phyloP scores from a whole-genome alignment of 92 coral and sea anemone species.

The Parazoanthus swiftii region DNA sequence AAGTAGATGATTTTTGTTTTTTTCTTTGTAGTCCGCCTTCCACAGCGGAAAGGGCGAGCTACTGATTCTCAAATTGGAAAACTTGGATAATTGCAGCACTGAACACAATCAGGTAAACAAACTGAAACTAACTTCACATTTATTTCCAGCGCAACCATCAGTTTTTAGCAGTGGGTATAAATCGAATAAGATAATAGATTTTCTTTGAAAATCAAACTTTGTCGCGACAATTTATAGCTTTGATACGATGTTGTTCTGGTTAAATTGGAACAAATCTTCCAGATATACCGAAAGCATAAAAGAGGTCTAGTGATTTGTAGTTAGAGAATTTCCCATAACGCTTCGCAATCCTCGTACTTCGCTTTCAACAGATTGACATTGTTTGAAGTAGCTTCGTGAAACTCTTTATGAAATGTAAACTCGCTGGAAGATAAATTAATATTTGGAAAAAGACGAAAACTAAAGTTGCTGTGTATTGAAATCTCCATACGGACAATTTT shows the following conservation, averaged over 20 bases:
- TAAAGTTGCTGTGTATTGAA: not conserved
- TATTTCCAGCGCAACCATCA: slow-evolving; percentile 1
- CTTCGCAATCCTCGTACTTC: not conserved
- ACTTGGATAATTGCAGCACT: not conserved
- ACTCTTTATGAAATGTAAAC: not conserved
- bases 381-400: not conserved
- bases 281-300: slow-evolving; percentile 3
- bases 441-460: not conserved
- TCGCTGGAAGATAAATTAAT: not conserved
- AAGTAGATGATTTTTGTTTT: not conserved
- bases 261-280: slow-evolving; percentile 3
- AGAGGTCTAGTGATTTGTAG: slow-evolving; percentile 4
- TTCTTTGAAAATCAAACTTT: slow-evolving; percentile 1
- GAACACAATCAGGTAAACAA: not conserved
- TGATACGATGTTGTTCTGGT: slow-evolving; percentile 4
- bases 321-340: not conserved
- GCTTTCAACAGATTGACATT: not conserved
- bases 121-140: slow-evolving; percentile 6
- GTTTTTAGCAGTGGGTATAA: slow-evolving; percentile 2
- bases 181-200: not conserved
- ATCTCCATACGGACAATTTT: not conserved
- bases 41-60: not conserved
- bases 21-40: not conserved
- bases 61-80: not conserved
- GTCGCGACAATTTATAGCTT: not conserved